phyloP scores from a whole-genome alignment of 2,113 vertebrate genomes.

The Albula goreensis region DNA sequence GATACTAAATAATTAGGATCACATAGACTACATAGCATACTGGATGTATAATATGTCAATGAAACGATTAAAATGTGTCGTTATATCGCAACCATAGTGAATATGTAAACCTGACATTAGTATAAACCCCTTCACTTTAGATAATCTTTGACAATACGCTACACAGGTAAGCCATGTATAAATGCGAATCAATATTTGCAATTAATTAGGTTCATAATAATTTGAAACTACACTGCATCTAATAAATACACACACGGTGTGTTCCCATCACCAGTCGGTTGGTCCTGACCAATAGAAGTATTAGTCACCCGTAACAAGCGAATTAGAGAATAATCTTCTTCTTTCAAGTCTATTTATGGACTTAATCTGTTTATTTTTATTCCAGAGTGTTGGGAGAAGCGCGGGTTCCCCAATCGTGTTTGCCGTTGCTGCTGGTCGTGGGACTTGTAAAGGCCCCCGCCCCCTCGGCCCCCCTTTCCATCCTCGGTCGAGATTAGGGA shows the following conservation, averaged over 20 bases:
- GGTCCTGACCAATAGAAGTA: not conserved
- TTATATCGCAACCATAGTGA: not conserved
- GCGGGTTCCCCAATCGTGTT: not conserved
- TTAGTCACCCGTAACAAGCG: not conserved
- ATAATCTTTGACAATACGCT: not conserved
- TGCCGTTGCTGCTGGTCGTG: not conserved
- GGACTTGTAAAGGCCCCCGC: not conserved
- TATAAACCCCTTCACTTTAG: not conserved
- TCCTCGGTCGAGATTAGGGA: slow-evolving; percentile 3
- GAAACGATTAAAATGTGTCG: not conserved
- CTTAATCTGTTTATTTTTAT: slow-evolving; percentile 3
- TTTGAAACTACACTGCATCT: not conserved
- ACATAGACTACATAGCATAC: not conserved
- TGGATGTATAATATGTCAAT: not conserved
- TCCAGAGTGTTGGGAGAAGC: not conserved
- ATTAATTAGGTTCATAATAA: not conserved
- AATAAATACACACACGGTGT: not conserved
- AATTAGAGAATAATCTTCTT: not conserved
- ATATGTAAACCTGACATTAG: not conserved
- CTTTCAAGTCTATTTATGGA: not conserved
- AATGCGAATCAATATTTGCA: not conserved
- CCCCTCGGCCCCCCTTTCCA: not conserved
- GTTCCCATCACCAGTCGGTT: not conserved
- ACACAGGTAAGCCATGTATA: not conserved
- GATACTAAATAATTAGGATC: not conserved